Evolutionary conservation across 2,113 vertebrate species (phyloP), one percentile per base, ranked within the genome.

Genomic region (Uropsilus gracilis): DNA sequence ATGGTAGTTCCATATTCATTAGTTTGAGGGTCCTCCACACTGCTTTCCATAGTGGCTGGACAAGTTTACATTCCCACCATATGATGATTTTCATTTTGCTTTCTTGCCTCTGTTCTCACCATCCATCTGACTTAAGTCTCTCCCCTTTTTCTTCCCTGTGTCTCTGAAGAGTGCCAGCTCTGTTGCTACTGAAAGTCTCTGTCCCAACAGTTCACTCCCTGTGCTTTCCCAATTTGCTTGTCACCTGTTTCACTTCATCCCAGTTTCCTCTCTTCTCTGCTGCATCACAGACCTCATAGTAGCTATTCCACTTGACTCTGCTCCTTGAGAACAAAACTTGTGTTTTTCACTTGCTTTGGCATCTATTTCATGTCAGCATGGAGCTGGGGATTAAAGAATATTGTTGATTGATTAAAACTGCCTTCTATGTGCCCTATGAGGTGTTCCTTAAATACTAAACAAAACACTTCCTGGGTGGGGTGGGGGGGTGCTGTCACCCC

Each of bases 351-450:
- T 84, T 46, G 55, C 32, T 2, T 83, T 89, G 68, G 89, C 82
- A 39, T 89, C 59, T 82, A 4, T 42, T 91, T 94, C 39, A 50
- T 48, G 73, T 66, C 53, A 77, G 63, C 22, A 3, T 37, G 69
- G 72, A 83, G 53, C 80, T 73, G 55, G 59, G 72, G 76, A 69
- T 63, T 63, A 93, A 93, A 91, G 81, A 91, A 63, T 57, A 34
- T 85, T 53, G 39, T 50, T 5, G 30, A 61, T 16, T 76, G 84
- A 81, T 96, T 90, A 90, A 76, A 66, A 16, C 37, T 16, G 63
- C 13, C 59, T 85, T 95, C 42, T 10, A 4, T 14, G 42, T 14
- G 39, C 48, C 61, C 86, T 39, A 5, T 0, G 69, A 93, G 71
- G 34, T 12, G 39, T 30, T 89, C 64, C 75, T 86, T 82, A 77